Evolutionary conservation across 2,888 invertebrate genomes (phyloP).

Genomic region (Macrophya alboannulata): DNA sequence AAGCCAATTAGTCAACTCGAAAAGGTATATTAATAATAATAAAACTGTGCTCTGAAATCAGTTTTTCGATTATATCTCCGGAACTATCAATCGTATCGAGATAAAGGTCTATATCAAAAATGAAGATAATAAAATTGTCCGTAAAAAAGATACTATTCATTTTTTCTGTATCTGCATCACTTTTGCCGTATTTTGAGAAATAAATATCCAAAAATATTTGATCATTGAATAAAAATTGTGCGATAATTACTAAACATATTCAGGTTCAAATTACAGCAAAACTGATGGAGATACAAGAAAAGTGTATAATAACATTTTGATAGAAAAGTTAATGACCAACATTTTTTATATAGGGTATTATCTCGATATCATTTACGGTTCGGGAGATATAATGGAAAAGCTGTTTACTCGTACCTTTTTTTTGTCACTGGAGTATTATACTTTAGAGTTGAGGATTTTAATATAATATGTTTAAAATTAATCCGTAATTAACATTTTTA

Average conservation of each 20-base stretch:
- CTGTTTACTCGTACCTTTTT: not conserved
- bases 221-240: not conserved
- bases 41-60: not conserved
- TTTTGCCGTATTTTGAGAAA: not conserved
- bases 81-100: not conserved
- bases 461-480: no score
- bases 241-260: not conserved
- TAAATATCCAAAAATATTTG: not conserved
- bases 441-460: not conserved
- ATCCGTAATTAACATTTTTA: not conserved
- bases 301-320: not conserved
- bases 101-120: not conserved
- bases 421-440: not conserved
- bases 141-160: not conserved
- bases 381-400: not conserved
- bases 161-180: not conserved
- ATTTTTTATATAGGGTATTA: not conserved
- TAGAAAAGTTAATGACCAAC: not conserved
- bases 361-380: not conserved
- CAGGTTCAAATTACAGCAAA: no score
- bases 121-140: not conserved
- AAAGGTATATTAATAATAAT: no score
- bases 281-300: not conserved
- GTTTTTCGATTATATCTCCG: not conserved
- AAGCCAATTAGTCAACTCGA: not conserved